A percentile compares a stretch with the other conserved stretches of the same genome.
Conservation (phyloP, 2,888 invertebrate species). For the Cyaniris semiargus region DNA sequence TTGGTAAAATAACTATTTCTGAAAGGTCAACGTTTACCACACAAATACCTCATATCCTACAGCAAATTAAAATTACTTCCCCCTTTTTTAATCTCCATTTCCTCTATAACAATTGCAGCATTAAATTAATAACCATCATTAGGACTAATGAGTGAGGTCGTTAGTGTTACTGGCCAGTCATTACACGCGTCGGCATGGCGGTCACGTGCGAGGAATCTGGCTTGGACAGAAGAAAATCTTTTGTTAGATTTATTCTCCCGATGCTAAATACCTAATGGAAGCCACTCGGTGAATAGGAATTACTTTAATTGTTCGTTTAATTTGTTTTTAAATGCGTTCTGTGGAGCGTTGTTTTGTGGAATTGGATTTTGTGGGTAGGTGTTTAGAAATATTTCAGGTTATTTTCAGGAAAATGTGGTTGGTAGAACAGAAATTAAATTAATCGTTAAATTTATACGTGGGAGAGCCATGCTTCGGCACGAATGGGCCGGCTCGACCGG, state of each 20-base stretch:
- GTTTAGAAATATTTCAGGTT: too few relatives aligned
- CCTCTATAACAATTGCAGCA: neutral
- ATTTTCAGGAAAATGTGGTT: too few relatives aligned
- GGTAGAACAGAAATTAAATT: too few relatives aligned
- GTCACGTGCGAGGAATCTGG: constrained; percentile 31
- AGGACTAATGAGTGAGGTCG: constrained; percentile 43
- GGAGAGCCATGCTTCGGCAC: too few relatives aligned
- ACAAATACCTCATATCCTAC: neutral
- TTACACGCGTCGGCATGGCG: constrained; percentile 39
- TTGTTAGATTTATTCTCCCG: constrained; percentile 27
- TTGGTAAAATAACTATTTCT: too few relatives aligned
- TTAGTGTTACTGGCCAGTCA: constrained; percentile 43
- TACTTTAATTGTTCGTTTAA: constrained; percentile 5
- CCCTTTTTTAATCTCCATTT: neutral
- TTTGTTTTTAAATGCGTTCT: neutral
- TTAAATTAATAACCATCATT: constrained; percentile 36
- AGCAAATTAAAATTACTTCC: neutral
- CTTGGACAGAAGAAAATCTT: constrained; percentile 33
- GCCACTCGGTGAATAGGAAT: neutral
- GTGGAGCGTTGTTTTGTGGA: neutral
- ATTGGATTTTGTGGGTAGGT: neutral
- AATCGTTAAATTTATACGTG: too few relatives aligned
- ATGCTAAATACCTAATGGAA: constrained; percentile 28
- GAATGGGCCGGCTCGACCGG: too few relatives aligned
- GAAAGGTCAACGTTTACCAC: neutral